phyloP scores from a whole-genome alignment of 2,888 invertebrate species.

The Phoronis australis region DNA sequence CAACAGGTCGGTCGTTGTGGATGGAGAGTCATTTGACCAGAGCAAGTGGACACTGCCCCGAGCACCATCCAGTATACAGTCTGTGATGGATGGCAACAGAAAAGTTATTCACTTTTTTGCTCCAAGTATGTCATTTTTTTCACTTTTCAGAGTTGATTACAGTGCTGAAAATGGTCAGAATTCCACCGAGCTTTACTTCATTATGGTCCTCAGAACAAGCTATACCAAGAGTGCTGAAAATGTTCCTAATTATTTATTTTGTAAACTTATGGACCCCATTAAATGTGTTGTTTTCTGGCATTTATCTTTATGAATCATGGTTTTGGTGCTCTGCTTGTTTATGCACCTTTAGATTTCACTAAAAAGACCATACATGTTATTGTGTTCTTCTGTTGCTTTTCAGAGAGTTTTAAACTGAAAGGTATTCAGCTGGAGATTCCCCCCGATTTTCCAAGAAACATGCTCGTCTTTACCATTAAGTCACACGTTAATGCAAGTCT shows the following conservation, averaged over 20 bases:
- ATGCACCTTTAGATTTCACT: too few relatives aligned
- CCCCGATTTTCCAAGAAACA: too few relatives aligned
- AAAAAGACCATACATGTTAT: too few relatives aligned
- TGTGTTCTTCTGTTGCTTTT: conserved; percentile 13
- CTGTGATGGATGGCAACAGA: conserved; percentile 13
- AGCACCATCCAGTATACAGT: conserved; percentile 61
- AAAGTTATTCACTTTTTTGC: conserved; percentile 65
- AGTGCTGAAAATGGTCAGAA: neutral
- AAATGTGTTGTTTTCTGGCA: too few relatives aligned
- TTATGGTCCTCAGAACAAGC: too few relatives aligned
- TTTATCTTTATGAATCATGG: too few relatives aligned
- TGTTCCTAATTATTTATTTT: too few relatives aligned
- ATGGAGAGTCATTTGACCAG: conserved; percentile 60
- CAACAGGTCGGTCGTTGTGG: conserved; percentile 67
- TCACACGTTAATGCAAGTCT: conserved; percentile 75
- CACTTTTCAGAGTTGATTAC: too few relatives aligned
- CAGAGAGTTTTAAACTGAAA: conserved; percentile 43
- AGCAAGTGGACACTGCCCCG: conserved; percentile 67
- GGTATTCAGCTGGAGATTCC: conserved; percentile 56
- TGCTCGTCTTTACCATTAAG: too few relatives aligned
- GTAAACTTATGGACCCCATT: too few relatives aligned
- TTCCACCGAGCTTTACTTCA: neutral
- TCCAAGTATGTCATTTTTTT: conserved; percentile 44
- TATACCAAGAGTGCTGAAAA: too few relatives aligned
- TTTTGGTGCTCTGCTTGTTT: too few relatives aligned